Percentiles rank a stretch among this genome's conserved stretches.
Conservation (phyloP, 2,113 vertebrate genomes). For the Arenaria interpres region DNA sequence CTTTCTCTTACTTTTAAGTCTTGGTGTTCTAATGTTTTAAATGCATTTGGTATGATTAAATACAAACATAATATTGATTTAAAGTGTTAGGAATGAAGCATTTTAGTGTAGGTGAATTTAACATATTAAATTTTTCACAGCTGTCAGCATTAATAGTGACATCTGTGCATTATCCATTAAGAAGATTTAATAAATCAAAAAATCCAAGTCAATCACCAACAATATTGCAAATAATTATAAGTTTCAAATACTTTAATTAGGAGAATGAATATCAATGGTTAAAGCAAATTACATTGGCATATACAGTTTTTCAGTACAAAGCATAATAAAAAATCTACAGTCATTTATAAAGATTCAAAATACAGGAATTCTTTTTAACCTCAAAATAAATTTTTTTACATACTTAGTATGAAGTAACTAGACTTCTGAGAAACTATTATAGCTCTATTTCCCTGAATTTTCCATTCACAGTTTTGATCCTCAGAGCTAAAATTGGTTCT, state of each 20-base stretch:
- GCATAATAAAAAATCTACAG: not conserved
- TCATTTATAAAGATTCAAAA: not conserved
- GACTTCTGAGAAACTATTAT: not conserved
- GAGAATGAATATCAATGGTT: not conserved
- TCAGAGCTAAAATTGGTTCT: not conserved
- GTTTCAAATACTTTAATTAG: slow-evolving; percentile 24
- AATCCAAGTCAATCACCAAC: slow-evolving; percentile 24
- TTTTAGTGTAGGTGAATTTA: slow-evolving; percentile 26
- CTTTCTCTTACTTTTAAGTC: not conserved
- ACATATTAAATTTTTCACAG: not conserved
- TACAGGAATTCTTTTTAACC: not conserved
- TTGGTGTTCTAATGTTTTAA: not conserved
- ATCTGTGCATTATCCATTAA: slow-evolving; percentile 31
- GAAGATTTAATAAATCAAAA: slow-evolving; percentile 61
- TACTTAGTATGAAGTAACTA: not conserved
- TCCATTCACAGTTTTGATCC: not conserved
- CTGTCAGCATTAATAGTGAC: slow-evolving; percentile 12
- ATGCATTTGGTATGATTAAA: not conserved
- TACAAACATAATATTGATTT: not conserved
- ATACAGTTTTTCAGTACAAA: not conserved
- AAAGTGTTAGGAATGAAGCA: slow-evolving; percentile 12
- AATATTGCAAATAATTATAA: slow-evolving; percentile 41
- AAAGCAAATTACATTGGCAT: slow-evolving; percentile 10
- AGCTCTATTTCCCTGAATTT: not conserved
- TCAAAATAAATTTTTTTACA: not conserved